phyloP scores from a whole-genome alignment of 2,888 invertebrate genomes.

The Xanthorhoe spadicearia region DNA sequence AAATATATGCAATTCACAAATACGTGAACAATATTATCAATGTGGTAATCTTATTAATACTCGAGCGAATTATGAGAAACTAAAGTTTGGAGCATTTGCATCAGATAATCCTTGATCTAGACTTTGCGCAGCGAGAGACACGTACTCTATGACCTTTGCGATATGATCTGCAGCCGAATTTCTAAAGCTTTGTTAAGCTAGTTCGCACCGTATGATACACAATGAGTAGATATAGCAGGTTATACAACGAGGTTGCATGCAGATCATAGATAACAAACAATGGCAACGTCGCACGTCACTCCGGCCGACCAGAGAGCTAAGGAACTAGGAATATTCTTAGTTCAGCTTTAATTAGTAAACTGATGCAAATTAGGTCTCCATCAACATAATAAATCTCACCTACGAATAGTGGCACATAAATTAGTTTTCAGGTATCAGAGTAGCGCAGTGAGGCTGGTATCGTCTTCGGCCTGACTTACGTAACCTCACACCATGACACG shows the following conservation, averaged over 20 bases:
- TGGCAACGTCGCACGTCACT: slow-evolving; percentile 21
- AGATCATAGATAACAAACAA: slow-evolving; percentile 33
- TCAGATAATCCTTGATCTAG: slow-evolving; percentile 25
- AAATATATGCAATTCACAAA: neutral
- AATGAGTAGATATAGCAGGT: slow-evolving; percentile 8
- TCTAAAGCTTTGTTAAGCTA: slow-evolving; percentile 24
- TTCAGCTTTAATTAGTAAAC: too few relatives aligned
- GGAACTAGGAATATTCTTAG: too few relatives aligned
- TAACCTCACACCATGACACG: neutral
- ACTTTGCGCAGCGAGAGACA: slow-evolving; percentile 9
- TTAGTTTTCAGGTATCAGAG: too few relatives aligned
- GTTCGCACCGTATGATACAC: slow-evolving; percentile 10
- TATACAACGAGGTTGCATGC: slow-evolving; percentile 31
- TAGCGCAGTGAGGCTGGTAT: neutral
- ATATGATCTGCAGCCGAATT: slow-evolving; percentile 28
- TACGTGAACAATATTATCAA: neutral
- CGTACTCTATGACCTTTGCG: slow-evolving; percentile 18
- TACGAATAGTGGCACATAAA: too few relatives aligned
- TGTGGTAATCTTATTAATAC: neutral
- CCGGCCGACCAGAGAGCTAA: neutral
- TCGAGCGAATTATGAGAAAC: neutral
- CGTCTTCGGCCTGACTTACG: neutral
- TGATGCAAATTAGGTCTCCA: too few relatives aligned
- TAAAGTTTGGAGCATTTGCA: neutral
- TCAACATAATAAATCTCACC: too few relatives aligned